Evolutionary conservation across 35 echinoderm and acorn worm species (phyloP), one percentile per base, ranked within the genome.

Genomic region (Lytechinus variegatus): DNA sequence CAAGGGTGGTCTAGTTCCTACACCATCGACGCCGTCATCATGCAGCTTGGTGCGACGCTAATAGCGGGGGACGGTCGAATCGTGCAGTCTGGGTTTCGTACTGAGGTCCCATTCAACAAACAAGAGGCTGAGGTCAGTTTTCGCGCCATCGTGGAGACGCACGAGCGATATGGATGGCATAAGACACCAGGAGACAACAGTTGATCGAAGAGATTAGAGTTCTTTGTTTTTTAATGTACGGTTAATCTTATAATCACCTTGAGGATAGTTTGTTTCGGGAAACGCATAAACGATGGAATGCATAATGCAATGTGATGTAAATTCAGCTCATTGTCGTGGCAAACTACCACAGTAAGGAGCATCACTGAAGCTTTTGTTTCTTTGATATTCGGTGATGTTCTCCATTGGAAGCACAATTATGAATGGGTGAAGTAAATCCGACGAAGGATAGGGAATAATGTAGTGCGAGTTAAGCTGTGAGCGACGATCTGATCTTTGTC

Each of bases 31-130:
- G 96, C 96, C 10, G 92, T 96, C 9, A 94, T 96, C 27, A 52
- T 96, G 96, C 96, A 96, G 52, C 94, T 96, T 56, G 96, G 96
- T 56, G 96, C 96, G 27, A 96, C 96, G 13, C 28, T 96, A 9
- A 88, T 96, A 7, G 96, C 96, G 8, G 96, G 96, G 21, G 94
- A 96, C 24, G 96, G 94, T 44, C 96, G 96, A 8, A 72, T 96
- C 33, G 94, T 87, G 10, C 86, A 91, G 29, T 61, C 56, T 21
- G 87, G 94, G 13, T 55, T 55, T n/a, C 87, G 94, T 13, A 94
- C 94, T 21, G 96, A 96, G 2, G 94, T 96, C 27, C 94, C 96
- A 52, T 96, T 96, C 33, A 96, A 95, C 52, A 96, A 96, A 54
- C 94, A 96, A 27, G 96, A 96, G 57, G 96, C 96, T 52, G 55